A percentile compares a stretch with the other conserved stretches of the same genome.
Evolutionary conservation across 2,113 vertebrate genomes (phyloP).

Genomic region (Cyprinus carpio): DNA sequence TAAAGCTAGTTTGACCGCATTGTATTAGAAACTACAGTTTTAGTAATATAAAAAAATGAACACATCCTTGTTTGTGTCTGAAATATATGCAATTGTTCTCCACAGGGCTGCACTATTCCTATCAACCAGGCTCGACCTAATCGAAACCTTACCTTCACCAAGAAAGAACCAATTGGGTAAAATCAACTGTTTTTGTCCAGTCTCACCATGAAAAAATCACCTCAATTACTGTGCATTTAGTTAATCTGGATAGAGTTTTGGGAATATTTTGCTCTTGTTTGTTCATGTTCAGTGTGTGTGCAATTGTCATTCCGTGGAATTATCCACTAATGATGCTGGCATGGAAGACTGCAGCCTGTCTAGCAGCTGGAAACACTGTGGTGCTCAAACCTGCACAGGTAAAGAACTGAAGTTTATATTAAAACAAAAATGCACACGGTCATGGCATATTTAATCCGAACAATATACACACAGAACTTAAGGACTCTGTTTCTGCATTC

Average conservation of each 20-base stretch:
- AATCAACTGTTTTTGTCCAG: conserved; percentile 17
- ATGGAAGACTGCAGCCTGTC: conserved; percentile 85
- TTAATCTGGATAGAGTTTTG: neutral
- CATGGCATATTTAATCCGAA: neutral
- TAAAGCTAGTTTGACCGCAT: neutral
- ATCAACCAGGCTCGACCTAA: conserved; percentile 85
- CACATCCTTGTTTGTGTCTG: neutral
- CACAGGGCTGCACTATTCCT: conserved; percentile 80
- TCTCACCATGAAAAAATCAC: neutral
- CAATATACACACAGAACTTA: neutral
- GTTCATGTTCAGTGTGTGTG: conserved; percentile 79
- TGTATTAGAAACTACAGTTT: neutral
- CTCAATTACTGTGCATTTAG: neutral
- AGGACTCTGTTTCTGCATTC: conserved; percentile 31
- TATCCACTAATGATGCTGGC: conserved; percentile 90
- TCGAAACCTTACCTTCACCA: conserved; percentile 81
- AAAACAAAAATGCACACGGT: neutral
- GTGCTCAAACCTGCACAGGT: conserved; percentile 88
- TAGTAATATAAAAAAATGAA: neutral
- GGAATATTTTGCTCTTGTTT: neutral
- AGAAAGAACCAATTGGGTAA: conserved; percentile 81
- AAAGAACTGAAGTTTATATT: conserved; percentile 19
- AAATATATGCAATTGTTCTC: neutral
- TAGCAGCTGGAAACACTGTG: conserved; percentile 85
- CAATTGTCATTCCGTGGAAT: conserved; percentile 88